Evolutionary conservation across 2,113 vertebrate genomes (phyloP), one percentile per base, ranked within the genome.

Genomic region (Oostethus manadensis): DNA sequence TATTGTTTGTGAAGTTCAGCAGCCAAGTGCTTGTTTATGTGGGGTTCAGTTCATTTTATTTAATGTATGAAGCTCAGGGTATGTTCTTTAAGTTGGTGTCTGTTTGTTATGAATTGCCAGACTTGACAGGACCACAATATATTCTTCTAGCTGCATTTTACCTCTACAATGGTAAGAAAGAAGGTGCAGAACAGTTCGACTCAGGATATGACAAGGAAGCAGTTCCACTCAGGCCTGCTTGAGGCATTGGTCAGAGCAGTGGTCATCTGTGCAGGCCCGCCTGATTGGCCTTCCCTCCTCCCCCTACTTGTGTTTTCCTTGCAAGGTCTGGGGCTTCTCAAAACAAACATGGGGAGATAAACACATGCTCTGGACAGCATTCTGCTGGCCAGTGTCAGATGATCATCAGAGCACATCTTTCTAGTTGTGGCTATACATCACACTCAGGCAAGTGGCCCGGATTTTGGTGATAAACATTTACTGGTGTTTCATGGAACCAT

Each of bases 321-420:
- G 81, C 81, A 71, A 82, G 74, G 82, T 82, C 86, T 87, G 84
- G 60, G 75, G 81, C 84, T 86, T 88, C 73, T 86, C 84, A 79
- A 88, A 88, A 87, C 83, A 88, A 88, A 87, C 83, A 88, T 68
- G 74, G 79, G 71, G 83, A 88, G 86, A 86, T 86, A 82, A 83
- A 84, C 84, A 82, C 58, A 78, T 83, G 82, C 77, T 84, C 69
- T 82, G 82, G 85, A 85, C 81, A 77, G 81, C 70, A 78, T 77
- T 80, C 78, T 73, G 79, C 82, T 82, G 81, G 79, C 79, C 83
- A 81, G 78, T 74, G 84, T 84, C 78, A 87, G 80, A 76, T 77
- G 70, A 81, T 78, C 82, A 83, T 22, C 76, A 75, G 82, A 79
- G 83, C 80, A 84, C 72, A 86, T 76, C 78, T 73, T 78, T 73